Conservation (phyloP, 2,113 vertebrate species). For the Lethenteron camtschaticum region DNA sequence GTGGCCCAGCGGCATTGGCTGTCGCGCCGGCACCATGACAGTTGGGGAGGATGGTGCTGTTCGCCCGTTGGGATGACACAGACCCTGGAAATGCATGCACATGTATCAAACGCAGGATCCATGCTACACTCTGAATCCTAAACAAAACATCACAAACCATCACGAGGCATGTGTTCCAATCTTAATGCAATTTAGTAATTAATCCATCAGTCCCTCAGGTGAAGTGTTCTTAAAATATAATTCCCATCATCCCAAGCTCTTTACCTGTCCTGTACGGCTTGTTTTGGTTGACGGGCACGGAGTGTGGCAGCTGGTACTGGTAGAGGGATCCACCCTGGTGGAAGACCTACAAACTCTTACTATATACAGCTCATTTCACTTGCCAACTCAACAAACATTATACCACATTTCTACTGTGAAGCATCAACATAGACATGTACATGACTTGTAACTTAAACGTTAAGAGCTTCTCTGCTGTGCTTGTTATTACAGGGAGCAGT, state of each 20-base stretch:
- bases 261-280: constrained; percentile 99
- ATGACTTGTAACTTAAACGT: constrained; percentile 19
- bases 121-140: constrained; percentile 11
- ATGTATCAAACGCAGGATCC: constrained; percentile 71
- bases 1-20: too few relatives aligned
- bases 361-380: neutral
- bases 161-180: neutral
- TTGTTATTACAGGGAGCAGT: too few relatives aligned
- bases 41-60: too few relatives aligned
- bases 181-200: neutral
- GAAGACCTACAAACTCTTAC: constrained; percentile 7
- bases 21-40: too few relatives aligned
- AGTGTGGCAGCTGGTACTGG: constrained; percentile 66
- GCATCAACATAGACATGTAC: constrained; percentile 19
- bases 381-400: too few relatives aligned
- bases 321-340: constrained; percentile 61
- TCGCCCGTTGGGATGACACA: too few relatives aligned
- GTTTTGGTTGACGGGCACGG: constrained; percentile 89
- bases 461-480: too few relatives aligned
- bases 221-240: constrained; percentile 17
- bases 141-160: neutral
- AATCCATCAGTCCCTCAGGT: constrained; percentile 21
- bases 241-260: constrained; percentile 62
- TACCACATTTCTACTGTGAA: neutral
- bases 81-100: too few relatives aligned